These are phyloP conservation scores for Teleopsis dalmanni DNA, from an alignment of 1,140 invertebrate genomes.

Conservation along the genomic window DNA sequence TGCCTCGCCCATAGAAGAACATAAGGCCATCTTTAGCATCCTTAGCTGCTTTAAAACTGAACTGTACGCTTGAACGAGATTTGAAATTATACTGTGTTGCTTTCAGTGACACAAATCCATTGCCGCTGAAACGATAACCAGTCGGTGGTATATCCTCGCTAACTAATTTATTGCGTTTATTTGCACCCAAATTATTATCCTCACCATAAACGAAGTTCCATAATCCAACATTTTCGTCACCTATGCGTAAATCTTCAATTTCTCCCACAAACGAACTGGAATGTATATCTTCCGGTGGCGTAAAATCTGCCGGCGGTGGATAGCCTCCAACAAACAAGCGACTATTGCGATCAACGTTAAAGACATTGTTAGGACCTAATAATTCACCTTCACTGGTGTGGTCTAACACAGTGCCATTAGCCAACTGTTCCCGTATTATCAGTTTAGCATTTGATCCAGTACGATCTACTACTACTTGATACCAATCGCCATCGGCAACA, in stretches of 20 bases:
- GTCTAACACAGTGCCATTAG: slow-evolving; percentile 47
- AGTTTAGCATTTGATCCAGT: slow-evolving; percentile 76
- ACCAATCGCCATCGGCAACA: slow-evolving; percentile 82
- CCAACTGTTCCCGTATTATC: slow-evolving; percentile 68
- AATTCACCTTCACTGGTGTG: slow-evolving; percentile 53
- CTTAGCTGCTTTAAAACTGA: slow-evolving; percentile 75
- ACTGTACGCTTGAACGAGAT: slow-evolving; percentile 52
- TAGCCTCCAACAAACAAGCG: slow-evolving; percentile 88
- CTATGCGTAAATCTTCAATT: slow-evolving; percentile 85
- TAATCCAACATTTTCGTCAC: slow-evolving; percentile 79
- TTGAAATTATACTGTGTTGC: slow-evolving; percentile 50
- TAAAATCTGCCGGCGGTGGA: slow-evolving; percentile 59
- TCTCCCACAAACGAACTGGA: slow-evolving; percentile 76
- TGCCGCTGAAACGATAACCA: slow-evolving; percentile 78
- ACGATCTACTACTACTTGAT: slow-evolving; percentile 80
- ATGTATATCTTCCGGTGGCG: slow-evolving; percentile 60
- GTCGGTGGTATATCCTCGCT: slow-evolving; percentile 45
- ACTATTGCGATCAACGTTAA: slow-evolving; percentile 81
- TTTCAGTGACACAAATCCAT: slow-evolving; percentile 70
- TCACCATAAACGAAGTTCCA: slow-evolving; percentile 88
- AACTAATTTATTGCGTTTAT: slow-evolving; percentile 47
- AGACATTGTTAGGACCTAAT: slow-evolving; percentile 66
- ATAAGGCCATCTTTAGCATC: slow-evolving; percentile 76
- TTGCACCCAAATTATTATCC: slow-evolving; percentile 65
- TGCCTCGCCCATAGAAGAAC: slow-evolving; percentile 69